A percentile compares a stretch with the other conserved stretches of the same genome.
Evolutionary conservation across 2,797 vertebrate species (phyloP).

Genomic region (Lagocephalus sceleratus): DNA sequence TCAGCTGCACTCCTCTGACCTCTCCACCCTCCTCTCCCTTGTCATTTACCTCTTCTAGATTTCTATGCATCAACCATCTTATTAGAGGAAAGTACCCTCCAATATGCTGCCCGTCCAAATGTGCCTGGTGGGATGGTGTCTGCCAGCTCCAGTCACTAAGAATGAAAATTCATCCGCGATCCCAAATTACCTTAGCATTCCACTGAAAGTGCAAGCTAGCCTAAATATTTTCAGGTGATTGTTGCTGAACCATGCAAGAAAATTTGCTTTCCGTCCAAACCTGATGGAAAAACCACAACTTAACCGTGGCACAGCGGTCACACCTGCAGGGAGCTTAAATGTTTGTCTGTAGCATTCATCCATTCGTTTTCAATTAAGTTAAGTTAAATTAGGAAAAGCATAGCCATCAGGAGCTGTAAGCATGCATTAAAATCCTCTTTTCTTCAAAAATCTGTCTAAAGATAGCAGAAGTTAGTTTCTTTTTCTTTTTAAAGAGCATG

Average conservation of each 20-base stretch:
- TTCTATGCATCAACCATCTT: conserved; percentile 42
- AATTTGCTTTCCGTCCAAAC: background rate
- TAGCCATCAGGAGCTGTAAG: background rate
- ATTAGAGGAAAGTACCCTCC: conserved; percentile 47
- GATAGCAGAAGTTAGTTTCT: no score
- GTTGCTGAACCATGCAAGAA: background rate
- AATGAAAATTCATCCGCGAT: conserved; percentile 9
- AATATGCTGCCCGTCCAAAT: conserved; percentile 35
- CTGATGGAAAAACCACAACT: background rate
- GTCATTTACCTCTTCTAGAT: conserved; percentile 49
- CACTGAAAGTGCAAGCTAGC: background rate
- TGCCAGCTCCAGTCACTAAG: conserved; percentile 45
- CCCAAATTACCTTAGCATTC: background rate
- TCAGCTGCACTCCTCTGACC: conserved; percentile 51
- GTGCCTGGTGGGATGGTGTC: conserved; percentile 35
- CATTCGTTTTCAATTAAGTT: background rate
- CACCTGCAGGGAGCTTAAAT: background rate
- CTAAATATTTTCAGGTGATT: background rate
- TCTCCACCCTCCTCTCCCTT: conserved; percentile 30
- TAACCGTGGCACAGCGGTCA: background rate
- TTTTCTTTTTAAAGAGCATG: no score
- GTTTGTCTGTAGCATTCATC: background rate
- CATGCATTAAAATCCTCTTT: no score
- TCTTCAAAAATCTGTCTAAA: no score
- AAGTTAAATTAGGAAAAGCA: background rate